These are phyloP conservation scores for Oryzias melastigma DNA, from an alignment of 2,113 vertebrate species.

Conservation along the genomic window DNA sequence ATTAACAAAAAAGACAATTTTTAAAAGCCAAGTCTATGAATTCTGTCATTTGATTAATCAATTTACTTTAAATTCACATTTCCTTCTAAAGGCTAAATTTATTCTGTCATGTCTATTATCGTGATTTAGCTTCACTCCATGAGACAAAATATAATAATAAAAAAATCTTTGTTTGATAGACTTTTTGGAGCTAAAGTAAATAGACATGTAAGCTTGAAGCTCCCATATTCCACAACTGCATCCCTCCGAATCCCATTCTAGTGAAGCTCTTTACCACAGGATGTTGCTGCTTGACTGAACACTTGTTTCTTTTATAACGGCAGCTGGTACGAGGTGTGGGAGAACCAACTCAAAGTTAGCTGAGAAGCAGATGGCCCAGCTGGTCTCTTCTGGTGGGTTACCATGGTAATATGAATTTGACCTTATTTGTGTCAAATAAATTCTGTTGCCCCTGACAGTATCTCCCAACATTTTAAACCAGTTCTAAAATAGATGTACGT, in stretches of 20 bases:
- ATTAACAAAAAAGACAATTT: too few relatives aligned
- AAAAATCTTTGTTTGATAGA: too few relatives aligned
- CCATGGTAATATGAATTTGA: constrained; percentile 77
- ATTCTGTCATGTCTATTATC: too few relatives aligned
- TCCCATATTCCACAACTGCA: neutral
- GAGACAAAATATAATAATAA: too few relatives aligned
- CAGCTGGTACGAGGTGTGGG: constrained; percentile 66
- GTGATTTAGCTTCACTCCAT: too few relatives aligned
- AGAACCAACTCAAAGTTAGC: constrained; percentile 66
- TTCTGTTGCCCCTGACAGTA: constrained; percentile 6
- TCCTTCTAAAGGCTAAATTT: too few relatives aligned
- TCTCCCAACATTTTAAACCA: constrained; percentile 6
- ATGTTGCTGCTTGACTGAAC: constrained; percentile 46
- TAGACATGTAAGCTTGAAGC: neutral
- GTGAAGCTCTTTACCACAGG: neutral
- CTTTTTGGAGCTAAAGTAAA: neutral
- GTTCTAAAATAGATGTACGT: neutral
- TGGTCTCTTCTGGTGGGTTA: constrained; percentile 69
- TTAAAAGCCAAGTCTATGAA: too few relatives aligned
- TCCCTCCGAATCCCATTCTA: constrained; percentile 10
- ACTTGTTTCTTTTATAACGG: constrained; percentile 45
- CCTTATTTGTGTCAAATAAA: constrained; percentile 70
- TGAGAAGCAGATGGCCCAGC: constrained; percentile 70
- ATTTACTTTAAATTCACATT: too few relatives aligned
- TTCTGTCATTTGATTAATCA: too few relatives aligned